Conservation (phyloP, 2,888 invertebrate species). For the Rutpela maculata region DNA sequence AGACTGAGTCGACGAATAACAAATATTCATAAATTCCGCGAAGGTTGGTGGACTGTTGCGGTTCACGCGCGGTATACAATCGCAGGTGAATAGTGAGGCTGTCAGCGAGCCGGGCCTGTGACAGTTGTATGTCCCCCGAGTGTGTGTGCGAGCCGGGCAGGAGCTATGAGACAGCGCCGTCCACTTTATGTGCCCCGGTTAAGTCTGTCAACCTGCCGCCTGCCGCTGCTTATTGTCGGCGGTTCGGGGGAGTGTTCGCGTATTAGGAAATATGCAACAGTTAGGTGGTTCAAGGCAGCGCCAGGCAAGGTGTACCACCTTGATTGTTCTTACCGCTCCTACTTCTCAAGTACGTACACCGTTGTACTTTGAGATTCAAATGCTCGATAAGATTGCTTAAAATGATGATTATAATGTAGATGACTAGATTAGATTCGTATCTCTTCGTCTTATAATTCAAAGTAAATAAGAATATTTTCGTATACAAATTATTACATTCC, state of each 20-base stretch:
- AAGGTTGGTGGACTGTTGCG: conserved; percentile 57
- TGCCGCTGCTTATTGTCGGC: conserved; percentile 48
- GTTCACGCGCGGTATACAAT: conserved; percentile 62
- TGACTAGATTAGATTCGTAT: conserved; percentile 28
- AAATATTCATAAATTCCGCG: conserved; percentile 65
- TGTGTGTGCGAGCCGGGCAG: conserved; percentile 50
- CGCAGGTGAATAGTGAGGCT: conserved; percentile 62
- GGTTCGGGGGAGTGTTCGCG: conserved; percentile 39
- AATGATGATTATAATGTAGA: conserved; percentile 33
- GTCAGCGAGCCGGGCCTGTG: conserved; percentile 61
- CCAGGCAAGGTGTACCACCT: conserved; percentile 36
- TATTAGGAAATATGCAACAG: conserved; percentile 32
- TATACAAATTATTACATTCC: conserved; percentile 4
- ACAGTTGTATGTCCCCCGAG: conserved; percentile 64
- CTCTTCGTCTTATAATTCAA: conserved; percentile 12
- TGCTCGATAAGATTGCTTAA: conserved; percentile 21
- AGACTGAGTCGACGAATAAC: conserved; percentile 38
- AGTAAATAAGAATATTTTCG: conserved; percentile 24
- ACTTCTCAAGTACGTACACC: conserved; percentile 28
- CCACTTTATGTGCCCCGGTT: conserved; percentile 63
- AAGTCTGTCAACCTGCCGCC: conserved; percentile 62
- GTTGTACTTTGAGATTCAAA: conserved; percentile 15
- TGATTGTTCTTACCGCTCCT: conserved; percentile 31
- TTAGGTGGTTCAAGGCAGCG: conserved; percentile 30
- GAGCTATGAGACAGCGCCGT: conserved; percentile 63